Conservation (phyloP, 2,113 vertebrate genomes). For the Catagonus wagneri region DNA sequence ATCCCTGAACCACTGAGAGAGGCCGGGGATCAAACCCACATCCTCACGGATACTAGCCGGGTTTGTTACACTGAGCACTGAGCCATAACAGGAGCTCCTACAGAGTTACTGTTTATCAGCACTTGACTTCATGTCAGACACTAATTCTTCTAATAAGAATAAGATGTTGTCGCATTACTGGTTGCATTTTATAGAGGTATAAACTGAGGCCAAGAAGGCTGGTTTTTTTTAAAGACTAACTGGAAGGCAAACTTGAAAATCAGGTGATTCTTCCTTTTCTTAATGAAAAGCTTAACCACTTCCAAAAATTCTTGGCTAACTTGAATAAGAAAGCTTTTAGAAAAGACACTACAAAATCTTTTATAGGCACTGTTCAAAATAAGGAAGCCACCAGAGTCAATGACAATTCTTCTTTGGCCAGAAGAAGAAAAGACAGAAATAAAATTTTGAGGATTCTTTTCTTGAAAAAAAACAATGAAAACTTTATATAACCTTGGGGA, state of each 20-base stretch:
- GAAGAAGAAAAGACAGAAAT: conserved; percentile 44
- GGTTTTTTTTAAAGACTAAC: not conserved
- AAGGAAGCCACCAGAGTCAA: not conserved
- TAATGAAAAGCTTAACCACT: not conserved
- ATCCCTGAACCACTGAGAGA: no score
- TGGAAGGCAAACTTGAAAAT: not conserved
- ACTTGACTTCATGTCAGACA: not conserved
- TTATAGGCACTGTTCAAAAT: not conserved
- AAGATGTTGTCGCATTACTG: not conserved
- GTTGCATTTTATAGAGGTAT: not conserved
- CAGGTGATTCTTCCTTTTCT: not conserved
- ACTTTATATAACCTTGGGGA: not conserved
- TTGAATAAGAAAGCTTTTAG: conserved; percentile 8
- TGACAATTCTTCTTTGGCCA: conserved; percentile 52
- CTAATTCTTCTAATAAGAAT: not conserved
- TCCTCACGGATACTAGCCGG: no score
- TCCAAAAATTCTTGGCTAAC: not conserved
- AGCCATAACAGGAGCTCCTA: no score
- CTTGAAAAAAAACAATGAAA: not conserved
- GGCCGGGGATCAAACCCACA: no score
- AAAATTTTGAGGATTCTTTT: not conserved
- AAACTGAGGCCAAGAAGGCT: not conserved
- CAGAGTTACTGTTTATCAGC: not conserved
- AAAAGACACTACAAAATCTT: conserved; percentile 13
- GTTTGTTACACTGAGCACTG: no score